These are phyloP conservation scores for Drosophila pseudoananassae DNA, from an alignment of 1,140 invertebrate genomes.

Conservation along the genomic window DNA sequence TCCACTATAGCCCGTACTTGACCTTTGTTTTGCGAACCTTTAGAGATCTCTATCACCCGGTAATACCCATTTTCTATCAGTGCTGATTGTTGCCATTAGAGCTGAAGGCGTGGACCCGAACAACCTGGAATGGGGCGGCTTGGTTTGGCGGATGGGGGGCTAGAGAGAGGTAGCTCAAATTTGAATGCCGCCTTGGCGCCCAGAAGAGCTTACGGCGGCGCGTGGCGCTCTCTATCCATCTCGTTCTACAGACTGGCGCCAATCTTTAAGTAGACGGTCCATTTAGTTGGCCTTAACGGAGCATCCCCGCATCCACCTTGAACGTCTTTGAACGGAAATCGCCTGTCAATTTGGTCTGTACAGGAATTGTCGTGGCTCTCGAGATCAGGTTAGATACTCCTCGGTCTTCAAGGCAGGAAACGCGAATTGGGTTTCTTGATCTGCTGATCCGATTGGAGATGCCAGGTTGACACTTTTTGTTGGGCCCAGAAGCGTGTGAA, in stretches of 20 bases:
- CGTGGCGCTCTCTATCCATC: slow-evolving; percentile 44
- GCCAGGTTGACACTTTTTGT: slow-evolving; percentile 46
- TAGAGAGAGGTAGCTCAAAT: slow-evolving; percentile 48
- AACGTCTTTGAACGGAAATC: slow-evolving; percentile 56
- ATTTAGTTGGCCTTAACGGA: slow-evolving; percentile 56
- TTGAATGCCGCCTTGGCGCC: slow-evolving; percentile 72
- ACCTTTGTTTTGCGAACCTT: neutral
- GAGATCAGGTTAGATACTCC: slow-evolving; percentile 44
- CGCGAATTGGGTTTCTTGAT: slow-evolving; percentile 47
- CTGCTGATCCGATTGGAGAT: slow-evolving; percentile 56
- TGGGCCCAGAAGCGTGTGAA: slow-evolving; percentile 37
- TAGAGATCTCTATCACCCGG: neutral
- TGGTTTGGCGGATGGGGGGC: slow-evolving; percentile 22
- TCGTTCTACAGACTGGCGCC: slow-evolving; percentile 29
- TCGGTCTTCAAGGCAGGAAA: slow-evolving; percentile 36
- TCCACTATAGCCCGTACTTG: neutral
- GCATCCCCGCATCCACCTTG: slow-evolving; percentile 8
- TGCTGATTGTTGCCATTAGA: slow-evolving; percentile 48
- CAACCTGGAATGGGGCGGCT: slow-evolving; percentile 21
- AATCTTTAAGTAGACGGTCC: slow-evolving; percentile 52
- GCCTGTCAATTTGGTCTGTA: slow-evolving; percentile 67
- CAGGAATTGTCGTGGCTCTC: slow-evolving; percentile 67
- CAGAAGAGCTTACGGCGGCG: slow-evolving; percentile 67
- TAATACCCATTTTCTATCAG: slow-evolving; percentile 25
- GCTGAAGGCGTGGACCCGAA: slow-evolving; percentile 43